Conservation (phyloP, 1,140 invertebrate species). For the Lamellibrachia luymesi region DNA sequence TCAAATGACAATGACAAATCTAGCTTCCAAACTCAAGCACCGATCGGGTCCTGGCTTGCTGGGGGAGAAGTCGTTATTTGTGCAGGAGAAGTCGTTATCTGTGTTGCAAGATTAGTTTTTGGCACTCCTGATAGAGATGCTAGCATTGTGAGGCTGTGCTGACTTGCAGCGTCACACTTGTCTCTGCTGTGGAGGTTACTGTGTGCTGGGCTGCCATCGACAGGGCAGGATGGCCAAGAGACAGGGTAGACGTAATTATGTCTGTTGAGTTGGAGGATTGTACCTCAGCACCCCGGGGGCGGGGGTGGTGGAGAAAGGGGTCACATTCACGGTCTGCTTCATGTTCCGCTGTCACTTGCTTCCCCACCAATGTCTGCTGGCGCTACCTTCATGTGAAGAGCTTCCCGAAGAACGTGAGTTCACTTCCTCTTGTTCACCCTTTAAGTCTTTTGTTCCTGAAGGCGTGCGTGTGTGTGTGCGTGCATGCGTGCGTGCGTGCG, state of each 20-base stretch:
- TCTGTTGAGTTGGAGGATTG: neutral
- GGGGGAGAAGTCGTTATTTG: neutral
- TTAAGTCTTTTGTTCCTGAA: neutral
- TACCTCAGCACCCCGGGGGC: neutral
- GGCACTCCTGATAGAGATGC: neutral
- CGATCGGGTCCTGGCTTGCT: neutral
- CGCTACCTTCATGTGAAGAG: neutral
- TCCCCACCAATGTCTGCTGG: neutral
- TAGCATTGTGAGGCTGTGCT: neutral
- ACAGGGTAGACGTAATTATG: neutral
- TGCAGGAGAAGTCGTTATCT: neutral
- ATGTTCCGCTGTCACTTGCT: neutral
- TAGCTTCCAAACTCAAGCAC: neutral
- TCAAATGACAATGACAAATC: neutral
- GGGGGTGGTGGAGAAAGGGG: neutral
- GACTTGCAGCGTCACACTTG: too few relatives aligned
- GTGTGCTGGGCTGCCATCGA: neutral
- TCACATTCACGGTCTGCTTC: neutral
- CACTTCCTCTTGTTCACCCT: neutral
- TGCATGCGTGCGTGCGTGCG: neutral
- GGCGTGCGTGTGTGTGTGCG: neutral
- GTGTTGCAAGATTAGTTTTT: neutral
- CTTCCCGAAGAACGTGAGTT: neutral
- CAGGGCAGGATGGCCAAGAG: neutral
- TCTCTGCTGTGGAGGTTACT: neutral